Evolutionary conservation across 92 coral and sea anemone species (phyloP).

Genomic region (Palythoa caribaeorum): DNA sequence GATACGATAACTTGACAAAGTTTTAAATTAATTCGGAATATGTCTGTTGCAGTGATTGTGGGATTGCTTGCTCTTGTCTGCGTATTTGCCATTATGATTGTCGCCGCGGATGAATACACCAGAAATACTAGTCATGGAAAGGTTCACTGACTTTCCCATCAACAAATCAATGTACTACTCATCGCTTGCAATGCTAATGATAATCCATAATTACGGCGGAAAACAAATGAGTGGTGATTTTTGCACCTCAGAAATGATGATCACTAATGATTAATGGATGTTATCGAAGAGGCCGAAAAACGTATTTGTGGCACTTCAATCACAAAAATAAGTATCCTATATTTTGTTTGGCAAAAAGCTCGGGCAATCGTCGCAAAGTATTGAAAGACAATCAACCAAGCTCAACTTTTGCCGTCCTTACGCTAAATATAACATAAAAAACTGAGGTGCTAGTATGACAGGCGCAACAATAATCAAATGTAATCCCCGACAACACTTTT

Average conservation of each 20-base stretch:
- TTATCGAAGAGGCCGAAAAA: background rate
- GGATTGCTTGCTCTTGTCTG: slow-evolving; percentile 61
- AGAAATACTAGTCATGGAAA: background rate
- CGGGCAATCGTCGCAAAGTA: too few relatives aligned
- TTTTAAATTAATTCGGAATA: background rate
- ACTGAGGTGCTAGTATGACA: too few relatives aligned
- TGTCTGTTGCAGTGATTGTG: slow-evolving; percentile 61
- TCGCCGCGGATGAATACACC: slow-evolving; percentile 82
- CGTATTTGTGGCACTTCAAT: background rate
- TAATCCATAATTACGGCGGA: background rate
- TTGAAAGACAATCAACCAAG: too few relatives aligned
- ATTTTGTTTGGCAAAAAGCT: too few relatives aligned
- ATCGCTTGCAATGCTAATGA: background rate
- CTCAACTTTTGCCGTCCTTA: too few relatives aligned
- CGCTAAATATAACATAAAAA: too few relatives aligned
- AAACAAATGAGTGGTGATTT: background rate
- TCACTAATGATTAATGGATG: background rate
- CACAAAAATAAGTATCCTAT: background rate
- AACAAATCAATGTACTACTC: background rate
- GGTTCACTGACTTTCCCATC: background rate
- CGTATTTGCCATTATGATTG: slow-evolving; percentile 72
- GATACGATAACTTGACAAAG: background rate
- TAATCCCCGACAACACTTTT: too few relatives aligned
- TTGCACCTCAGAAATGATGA: background rate
- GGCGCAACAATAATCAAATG: too few relatives aligned